These are phyloP conservation scores for Apogon talboti DNA, from an alignment of 2,797 vertebrate genomes.

Conservation along the genomic window DNA sequence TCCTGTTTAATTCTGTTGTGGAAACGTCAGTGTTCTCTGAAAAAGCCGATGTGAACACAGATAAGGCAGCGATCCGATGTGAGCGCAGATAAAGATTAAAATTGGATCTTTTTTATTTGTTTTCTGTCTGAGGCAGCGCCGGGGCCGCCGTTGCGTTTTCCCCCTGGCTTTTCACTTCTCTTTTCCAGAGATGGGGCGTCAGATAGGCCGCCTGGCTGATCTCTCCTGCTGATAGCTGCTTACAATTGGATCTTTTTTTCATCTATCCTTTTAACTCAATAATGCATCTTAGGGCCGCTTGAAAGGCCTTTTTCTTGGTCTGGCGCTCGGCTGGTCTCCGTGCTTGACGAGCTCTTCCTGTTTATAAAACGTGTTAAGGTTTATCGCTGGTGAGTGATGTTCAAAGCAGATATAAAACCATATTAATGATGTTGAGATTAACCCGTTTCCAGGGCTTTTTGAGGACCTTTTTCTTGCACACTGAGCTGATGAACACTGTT, in stretches of 20 bases:
- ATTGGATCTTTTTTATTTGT: slow-evolving; percentile 87
- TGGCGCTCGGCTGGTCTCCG: slow-evolving; percentile 60
- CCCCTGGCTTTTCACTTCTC: slow-evolving; percentile 82
- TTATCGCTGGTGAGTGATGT: slow-evolving; percentile 74
- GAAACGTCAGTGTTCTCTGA: slow-evolving; percentile 85
- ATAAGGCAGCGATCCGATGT: slow-evolving; percentile 86
- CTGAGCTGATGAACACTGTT: slow-evolving; percentile 10
- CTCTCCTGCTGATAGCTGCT: slow-evolving; percentile 78
- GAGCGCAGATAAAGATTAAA: slow-evolving; percentile 84
- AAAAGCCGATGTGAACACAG: slow-evolving; percentile 83
- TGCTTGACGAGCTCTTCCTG: slow-evolving; percentile 76
- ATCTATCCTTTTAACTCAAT: slow-evolving; percentile 81
- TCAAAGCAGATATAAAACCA: slow-evolving; percentile 62
- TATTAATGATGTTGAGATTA: slow-evolving; percentile 67
- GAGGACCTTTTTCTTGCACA: slow-evolving; percentile 8
- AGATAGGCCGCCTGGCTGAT: slow-evolving; percentile 83
- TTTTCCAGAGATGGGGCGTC: slow-evolving; percentile 81
- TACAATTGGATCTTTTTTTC: slow-evolving; percentile 83
- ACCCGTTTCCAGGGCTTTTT: slow-evolving; percentile 14
- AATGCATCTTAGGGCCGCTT: slow-evolving; percentile 67
- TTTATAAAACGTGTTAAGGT: slow-evolving; percentile 74
- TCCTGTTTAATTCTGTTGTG: slow-evolving; percentile 86
- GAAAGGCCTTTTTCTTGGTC: slow-evolving; percentile 58
- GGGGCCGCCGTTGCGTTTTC: slow-evolving; percentile 72
- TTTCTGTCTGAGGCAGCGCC: slow-evolving; percentile 82